Evolutionary conservation across 2,797 vertebrate genomes (phyloP), one percentile per base, ranked within the genome.

Genomic region (Aphelocoma californica): DNA sequence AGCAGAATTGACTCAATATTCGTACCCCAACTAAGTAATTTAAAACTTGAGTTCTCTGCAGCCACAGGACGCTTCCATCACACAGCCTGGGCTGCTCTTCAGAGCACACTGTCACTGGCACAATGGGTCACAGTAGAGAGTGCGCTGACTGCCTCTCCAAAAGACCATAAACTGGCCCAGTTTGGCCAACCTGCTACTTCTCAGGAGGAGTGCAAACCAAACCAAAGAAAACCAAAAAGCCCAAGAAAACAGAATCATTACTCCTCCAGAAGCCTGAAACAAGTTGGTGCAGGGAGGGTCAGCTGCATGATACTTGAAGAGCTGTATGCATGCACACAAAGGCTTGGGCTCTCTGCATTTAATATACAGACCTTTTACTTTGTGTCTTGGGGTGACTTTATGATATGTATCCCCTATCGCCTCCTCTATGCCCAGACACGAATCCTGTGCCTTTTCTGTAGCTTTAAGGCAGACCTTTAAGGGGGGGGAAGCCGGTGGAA

Each of bases 301-400:
- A 48, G 60, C 3, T 54, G 44, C 12, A 18, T 25, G 23, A 6
- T 19, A 26, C 19, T 45, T 60, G 44, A 70, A 87, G 69, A 82
- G 10, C 18, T 60, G 13, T 14, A 45, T 0, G 1, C 4, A 5
- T 7, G 7, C 7, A 18, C 38, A 38, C 18, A 74, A 65, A 61
- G 29, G 7, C 25, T 32, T 65, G 57, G 24, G 62, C 6, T 47
- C 32, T 54, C 58, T 88, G 77, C 32, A 42, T 72, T 48, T 34
- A 45, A 38, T 19, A 47, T 13, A 47, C 0, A 42, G 47, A 32
- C 12, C 19, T 64, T 80, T 45, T 25, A 45, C 66, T 14, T 71
- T 61, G 69, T 48, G 47, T 48, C 24, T 48, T 26, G 47, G 24
- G 47, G 24, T 48, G 47, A 48, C 47, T 48, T 25, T 25, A 48